Evolutionary conservation across 1,140 invertebrate species (phyloP), one percentile per base, ranked within the genome.

Genomic region (Hyles vespertilio): DNA sequence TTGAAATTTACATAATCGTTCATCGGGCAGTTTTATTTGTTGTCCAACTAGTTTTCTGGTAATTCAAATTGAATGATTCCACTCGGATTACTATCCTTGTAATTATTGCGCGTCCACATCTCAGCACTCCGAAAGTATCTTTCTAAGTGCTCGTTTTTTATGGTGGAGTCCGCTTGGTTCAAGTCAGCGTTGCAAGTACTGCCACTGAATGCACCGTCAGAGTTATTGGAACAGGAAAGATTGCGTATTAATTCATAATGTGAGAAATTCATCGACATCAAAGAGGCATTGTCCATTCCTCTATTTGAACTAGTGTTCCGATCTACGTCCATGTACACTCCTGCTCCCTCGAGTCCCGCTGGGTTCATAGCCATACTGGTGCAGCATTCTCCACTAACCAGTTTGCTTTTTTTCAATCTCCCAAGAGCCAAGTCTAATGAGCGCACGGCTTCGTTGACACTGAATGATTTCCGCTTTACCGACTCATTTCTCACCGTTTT

Each of bases 1-100:
- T 87, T 86, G 69, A 78, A 73, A 75, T 75, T 75, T 78, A 78
- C 86, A 84, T 87, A 87, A 85, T 87, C 86, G 84, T 89, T 89
- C 74, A 78, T 71, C 54, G 44, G 12, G 69, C 50, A 50, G 67
- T 87, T 85, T 86, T 77, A 81, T 86, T 50, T 50, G 33, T 32
- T 11, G 10, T 3, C 11, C 32, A 22, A 48, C 32, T 66, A 74
- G 46, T 71, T 69, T 12, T 75, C 63, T 10, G 65, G 63, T 51
- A 64, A 8, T 22, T 65, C 63, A 50, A 68, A 59, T 10, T 61
- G 60, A 3, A 69, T 46, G 22, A n/a, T n/a, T n/a, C 22, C 61
- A 50, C 59, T 72, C 32, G 71, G 61, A 12, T 54, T 54, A 45
- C 58, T 60, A 5, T 65, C 59, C 43, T 51, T 59, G 32, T 56